Base-by-base conservation (phyloP, 2,113 vertebrate genomes). In the Chionis minor region DNA sequence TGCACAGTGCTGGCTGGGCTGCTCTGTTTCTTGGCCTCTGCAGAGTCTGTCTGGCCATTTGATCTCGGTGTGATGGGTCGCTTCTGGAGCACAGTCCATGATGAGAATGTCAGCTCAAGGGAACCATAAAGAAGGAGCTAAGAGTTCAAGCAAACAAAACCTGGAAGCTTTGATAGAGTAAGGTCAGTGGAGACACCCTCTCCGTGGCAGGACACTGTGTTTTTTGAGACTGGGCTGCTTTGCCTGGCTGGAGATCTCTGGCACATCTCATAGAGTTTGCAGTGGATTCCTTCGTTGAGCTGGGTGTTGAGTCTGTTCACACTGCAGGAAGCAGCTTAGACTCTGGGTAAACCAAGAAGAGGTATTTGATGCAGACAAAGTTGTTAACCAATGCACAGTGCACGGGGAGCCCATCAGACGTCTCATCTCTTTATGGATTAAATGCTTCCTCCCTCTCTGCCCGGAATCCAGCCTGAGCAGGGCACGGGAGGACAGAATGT, bases 221-320 rank as follows among this genome's bases (percentile, higher is more conserved):
- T 94, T 92, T 65, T 44, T 55, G 78, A 87, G 95, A 55, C 62
- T 65, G 86, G 70, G 84, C 94, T 96, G 96, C 93, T 96, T 83
- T 95, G 96, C 85, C 94, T 95, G 94, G 96, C 92, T 90, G 81
- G 84, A 93, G 45, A 90, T 61, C 85, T 49, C 79, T 95, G 94
- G 96, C 92, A 91, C 71, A 23, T 20, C 62, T 20, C 62, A 18
- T n/a, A 2, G 74, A 16, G 52, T 16, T 24, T 35, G 79, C 58
- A 26, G 3, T 28, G 87, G 81, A 56, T 19, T 81, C 84, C 22
- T 84, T 12, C 2, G 2, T 30, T 44, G 70, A 77, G 65, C 79
- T 33, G 92, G 65, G 69, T 33, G 26, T 85, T 75, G 84, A 33
- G 35, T 44, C 44, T 65, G 14, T 54, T 78, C 17, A 10, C 0